Evolutionary conservation across 2,797 vertebrate species (phyloP), one percentile per base, ranked within the genome.

Genomic region (Sternotherus odoratus): DNA sequence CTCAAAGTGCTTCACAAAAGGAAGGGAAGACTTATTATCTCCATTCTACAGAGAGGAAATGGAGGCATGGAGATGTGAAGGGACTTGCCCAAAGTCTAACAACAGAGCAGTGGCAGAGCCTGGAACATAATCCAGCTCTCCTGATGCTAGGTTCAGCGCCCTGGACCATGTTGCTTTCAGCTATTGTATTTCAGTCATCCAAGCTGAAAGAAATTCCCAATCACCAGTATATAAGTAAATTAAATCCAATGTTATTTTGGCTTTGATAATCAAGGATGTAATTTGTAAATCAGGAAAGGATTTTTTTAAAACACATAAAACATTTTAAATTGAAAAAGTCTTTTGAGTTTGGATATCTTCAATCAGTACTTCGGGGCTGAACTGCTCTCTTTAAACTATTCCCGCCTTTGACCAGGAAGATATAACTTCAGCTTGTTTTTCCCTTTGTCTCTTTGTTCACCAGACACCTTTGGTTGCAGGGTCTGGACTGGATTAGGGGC

Each of bases 401-500:
- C 33, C 12, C 48, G 78, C n/a, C 82, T 30, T 26, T 48, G 72
- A 46, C 43, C 12, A 75, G 39, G 43, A 46, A 75, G 72, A 48
- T 48, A 75, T 4, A 84, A 92, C 5, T 72, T 81, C 43, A 53
- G 49, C 87, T 91, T 91, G n/a, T 21, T 77, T 90, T 90, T 49
- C 43, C 77, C 36, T 60, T 5, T 23, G 54, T 75, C 36, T 91
- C 92, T 72, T 85, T 79, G 54, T 78, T 54, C 77, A 56, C 46
- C 11, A 53, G 33, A 33, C 56, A 74, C 28, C 87, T 87, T 77
- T 88, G 33, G 75, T 74, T 84, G 63, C 50, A 83, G 85, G 81
- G 82, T 88, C 85, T 94, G 93, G 82, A 80, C 75, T 51, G 39
- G 50, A 93, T 95, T 95, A 82, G 85, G 53, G 54, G 88, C 88